These are phyloP conservation scores for Leptinotarsa tumamoca DNA, from an alignment of 2,888 invertebrate genomes.

Conservation along the genomic window DNA sequence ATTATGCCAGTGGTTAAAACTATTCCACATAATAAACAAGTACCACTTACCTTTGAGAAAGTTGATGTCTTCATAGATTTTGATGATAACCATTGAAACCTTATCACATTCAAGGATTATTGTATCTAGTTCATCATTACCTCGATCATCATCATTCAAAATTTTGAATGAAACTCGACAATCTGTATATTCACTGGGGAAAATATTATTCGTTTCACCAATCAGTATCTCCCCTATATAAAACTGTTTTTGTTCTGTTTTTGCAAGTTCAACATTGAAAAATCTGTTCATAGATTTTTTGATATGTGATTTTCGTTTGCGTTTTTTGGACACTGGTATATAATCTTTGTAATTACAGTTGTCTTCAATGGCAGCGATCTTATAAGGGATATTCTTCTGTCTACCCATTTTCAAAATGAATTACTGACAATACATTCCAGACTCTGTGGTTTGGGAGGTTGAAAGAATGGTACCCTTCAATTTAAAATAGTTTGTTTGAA, in stretches of 20 bases:
- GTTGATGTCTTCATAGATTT: constrained; percentile 48
- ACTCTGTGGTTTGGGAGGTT: not conserved
- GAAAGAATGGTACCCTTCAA: not conserved
- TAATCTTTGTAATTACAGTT: constrained; percentile 38
- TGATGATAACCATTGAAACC: constrained; percentile 48
- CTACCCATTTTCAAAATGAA: constrained; percentile 26
- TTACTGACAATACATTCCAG: not conserved
- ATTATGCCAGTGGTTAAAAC: no score
- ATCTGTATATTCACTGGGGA: constrained; percentile 53
- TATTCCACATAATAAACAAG: not conserved
- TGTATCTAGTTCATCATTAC: constrained; percentile 43
- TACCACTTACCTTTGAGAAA: constrained; percentile 54
- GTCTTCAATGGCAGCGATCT: constrained; percentile 30
- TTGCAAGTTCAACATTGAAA: constrained; percentile 35
- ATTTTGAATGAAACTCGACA: constrained; percentile 53
- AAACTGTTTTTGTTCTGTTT: constrained; percentile 44
- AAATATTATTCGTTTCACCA: constrained; percentile 56
- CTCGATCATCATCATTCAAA: constrained; percentile 24
- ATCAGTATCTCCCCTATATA: constrained; percentile 55
- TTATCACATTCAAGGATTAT: constrained; percentile 52
- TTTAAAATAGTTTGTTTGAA: not conserved
- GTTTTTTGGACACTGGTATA: constrained; percentile 47
- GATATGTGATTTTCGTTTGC: constrained; percentile 34
- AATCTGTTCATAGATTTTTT: constrained; percentile 23
- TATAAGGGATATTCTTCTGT: constrained; percentile 38